These are phyloP conservation scores for Regulus satrapa DNA, from an alignment of 2,113 vertebrate genomes.

Conservation along the genomic window DNA sequence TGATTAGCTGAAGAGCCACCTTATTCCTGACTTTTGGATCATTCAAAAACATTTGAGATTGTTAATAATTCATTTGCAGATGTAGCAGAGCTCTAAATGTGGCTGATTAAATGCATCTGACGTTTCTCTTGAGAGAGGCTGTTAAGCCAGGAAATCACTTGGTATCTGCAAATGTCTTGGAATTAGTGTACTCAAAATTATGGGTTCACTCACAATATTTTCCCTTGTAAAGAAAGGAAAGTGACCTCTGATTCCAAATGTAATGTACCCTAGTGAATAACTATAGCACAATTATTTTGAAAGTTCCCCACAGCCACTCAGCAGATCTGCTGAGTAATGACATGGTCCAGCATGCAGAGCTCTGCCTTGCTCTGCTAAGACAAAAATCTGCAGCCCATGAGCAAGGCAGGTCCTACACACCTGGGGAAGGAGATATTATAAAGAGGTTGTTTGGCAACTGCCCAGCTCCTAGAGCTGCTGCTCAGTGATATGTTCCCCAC, in stretches of 20 bases:
- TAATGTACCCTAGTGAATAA: not conserved
- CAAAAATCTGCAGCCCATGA: not conserved
- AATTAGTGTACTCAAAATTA: constrained; percentile 3
- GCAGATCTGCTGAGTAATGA: not conserved
- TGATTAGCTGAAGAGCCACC: not conserved
- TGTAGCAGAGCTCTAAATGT: constrained; percentile 39
- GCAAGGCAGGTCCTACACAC: not conserved
- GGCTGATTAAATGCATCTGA: constrained; percentile 60
- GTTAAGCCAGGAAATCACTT: constrained; percentile 52
- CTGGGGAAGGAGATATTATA: not conserved
- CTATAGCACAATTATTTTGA: not conserved
- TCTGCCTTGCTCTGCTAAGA: not conserved
- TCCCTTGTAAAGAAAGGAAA: not conserved
- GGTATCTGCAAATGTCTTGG: constrained; percentile 22
- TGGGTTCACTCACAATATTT: not conserved
- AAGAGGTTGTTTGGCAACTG: not conserved
- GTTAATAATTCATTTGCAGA: constrained; percentile 64
- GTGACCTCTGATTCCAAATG: not conserved
- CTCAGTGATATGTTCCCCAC: not conserved
- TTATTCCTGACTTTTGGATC: constrained; percentile 47
- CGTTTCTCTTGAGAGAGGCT: constrained; percentile 39
- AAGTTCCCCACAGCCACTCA: not conserved
- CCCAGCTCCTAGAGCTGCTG: not conserved
- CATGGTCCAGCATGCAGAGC: rapidly evolving
- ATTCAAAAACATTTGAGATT: constrained; percentile 8